These are phyloP conservation scores for Latheticus oryzae DNA, from an alignment of 2,888 invertebrate genomes.

Conservation along the genomic window DNA sequence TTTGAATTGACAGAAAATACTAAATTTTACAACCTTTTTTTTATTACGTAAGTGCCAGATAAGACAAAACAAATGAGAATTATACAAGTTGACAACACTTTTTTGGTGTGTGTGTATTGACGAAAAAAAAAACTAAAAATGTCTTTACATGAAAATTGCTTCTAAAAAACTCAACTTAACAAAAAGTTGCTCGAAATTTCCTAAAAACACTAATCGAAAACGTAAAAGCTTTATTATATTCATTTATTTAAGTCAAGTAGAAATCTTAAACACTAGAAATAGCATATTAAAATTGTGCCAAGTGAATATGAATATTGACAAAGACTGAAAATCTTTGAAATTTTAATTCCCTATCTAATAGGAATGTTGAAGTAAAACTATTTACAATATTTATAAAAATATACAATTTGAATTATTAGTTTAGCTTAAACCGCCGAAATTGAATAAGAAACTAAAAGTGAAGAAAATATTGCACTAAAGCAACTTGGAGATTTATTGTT, in stretches of 20 bases:
- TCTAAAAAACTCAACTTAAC: too few species aligned
- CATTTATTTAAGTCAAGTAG: slow-evolving; percentile 41
- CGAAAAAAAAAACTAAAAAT: slow-evolving; percentile 9
- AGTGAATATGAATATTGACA: slow-evolving; percentile 46
- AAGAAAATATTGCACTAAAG: slow-evolving; percentile 40
- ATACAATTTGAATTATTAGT: slow-evolving; percentile 51
- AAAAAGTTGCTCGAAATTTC: slow-evolving; percentile 31
- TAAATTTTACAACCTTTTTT: slow-evolving; percentile 60
- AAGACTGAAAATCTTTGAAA: slow-evolving; percentile 42
- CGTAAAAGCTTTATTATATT: slow-evolving; percentile 30
- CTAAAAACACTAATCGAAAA: slow-evolving; percentile 31
- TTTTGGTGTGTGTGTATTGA: slow-evolving; percentile 17
- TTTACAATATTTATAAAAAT: slow-evolving; percentile 62
- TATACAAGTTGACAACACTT: slow-evolving; percentile 40
- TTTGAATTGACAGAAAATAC: slow-evolving; percentile 64
- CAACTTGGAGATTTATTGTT: slow-evolving; percentile 21
- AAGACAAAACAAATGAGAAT: slow-evolving; percentile 45
- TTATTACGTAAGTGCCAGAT: slow-evolving; percentile 50
- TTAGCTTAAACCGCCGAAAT: slow-evolving; percentile 35
- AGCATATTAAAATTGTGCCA: slow-evolving; percentile 48
- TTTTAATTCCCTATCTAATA: slow-evolving; percentile 49
- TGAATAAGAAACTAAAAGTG: slow-evolving; percentile 30
- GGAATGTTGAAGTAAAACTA: slow-evolving; percentile 58
- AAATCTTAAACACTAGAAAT: slow-evolving; percentile 45
- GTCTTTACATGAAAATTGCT: slow-evolving; percentile 18